phyloP scores from a whole-genome alignment of 2,888 invertebrate species.

The Hoplodrina ambigua region DNA sequence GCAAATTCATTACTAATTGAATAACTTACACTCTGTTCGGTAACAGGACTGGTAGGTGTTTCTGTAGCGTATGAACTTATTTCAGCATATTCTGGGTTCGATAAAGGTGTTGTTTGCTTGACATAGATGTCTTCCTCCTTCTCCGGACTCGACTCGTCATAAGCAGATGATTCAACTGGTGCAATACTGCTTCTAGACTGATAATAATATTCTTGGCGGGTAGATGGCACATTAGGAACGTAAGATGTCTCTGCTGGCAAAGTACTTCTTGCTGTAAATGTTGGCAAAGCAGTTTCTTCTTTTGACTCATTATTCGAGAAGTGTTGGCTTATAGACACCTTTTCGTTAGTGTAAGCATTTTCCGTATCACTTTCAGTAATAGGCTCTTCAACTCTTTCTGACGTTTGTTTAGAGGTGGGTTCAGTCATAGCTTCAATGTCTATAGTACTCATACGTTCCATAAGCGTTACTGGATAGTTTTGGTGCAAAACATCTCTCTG shows the following conservation, averaged over 20 bases:
- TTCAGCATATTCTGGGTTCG: conserved; percentile 68
- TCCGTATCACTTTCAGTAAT: conserved; percentile 80
- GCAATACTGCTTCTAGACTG: conserved; percentile 75
- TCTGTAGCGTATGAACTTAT: conserved; percentile 74
- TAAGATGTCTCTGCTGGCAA: conserved; percentile 76
- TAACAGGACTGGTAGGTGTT: conserved; percentile 65
- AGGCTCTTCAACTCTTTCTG: conserved; percentile 70
- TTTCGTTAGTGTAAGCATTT: conserved; percentile 85
- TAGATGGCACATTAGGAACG: conserved; percentile 71
- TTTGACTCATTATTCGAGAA: conserved; percentile 69
- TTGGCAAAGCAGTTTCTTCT: conserved; percentile 68
- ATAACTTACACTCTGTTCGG: conserved; percentile 74
- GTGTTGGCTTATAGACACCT: conserved; percentile 77
- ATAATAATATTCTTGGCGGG: conserved; percentile 73
- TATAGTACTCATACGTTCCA: conserved; percentile 86
- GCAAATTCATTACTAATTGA: conserved; percentile 73
- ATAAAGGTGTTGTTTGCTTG: conserved; percentile 73
- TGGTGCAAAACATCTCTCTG: conserved; percentile 92
- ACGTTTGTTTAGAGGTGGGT: conserved; percentile 73
- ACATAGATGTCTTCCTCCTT: conserved; percentile 73
- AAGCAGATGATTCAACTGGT: conserved; percentile 72
- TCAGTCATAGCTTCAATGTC: conserved; percentile 87
- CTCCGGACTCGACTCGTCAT: conserved; percentile 71
- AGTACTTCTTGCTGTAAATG: conserved; percentile 71
- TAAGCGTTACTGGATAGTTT: conserved; percentile 91